Percentiles rank a stretch among this genome's conserved stretches.
Evolutionary conservation across 2,888 invertebrate genomes (phyloP).

Genomic region (Spilarctia lutea): DNA sequence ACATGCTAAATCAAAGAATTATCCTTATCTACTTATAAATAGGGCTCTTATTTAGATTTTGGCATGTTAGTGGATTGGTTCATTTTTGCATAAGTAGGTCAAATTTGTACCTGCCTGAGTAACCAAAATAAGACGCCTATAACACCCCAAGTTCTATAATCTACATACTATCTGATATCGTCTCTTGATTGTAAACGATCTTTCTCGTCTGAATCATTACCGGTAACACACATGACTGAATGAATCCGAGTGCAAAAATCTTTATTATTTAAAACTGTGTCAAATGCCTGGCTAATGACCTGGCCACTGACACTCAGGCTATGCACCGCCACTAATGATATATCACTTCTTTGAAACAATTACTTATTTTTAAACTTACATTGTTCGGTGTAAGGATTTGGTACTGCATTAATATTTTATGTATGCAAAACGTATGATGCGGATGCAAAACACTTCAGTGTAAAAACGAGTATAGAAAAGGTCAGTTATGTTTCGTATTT

Average conservation of each 20-base stretch:
- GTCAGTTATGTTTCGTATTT: background rate
- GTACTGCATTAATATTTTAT: slow-evolving; percentile 23
- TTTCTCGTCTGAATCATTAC: background rate
- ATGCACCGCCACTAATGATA: slow-evolving; percentile 34
- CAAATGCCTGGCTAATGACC: slow-evolving; percentile 23
- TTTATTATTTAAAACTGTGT: slow-evolving; percentile 21
- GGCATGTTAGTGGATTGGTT: no score
- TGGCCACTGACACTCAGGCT: slow-evolving; percentile 38
- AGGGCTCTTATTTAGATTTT: no score
- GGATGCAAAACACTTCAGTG: background rate
- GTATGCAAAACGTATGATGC: slow-evolving; percentile 15
- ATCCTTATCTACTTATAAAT: no score
- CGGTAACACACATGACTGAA: slow-evolving; percentile 7
- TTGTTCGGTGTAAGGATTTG: slow-evolving; percentile 32
- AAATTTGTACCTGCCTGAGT: no score
- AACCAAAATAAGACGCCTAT: no score
- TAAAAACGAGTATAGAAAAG: background rate
- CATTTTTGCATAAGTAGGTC: no score
- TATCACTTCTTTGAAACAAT: slow-evolving; percentile 45
- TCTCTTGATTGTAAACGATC: background rate
- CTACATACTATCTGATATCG: background rate
- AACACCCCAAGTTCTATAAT: background rate
- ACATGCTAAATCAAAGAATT: no score
- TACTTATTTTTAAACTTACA: slow-evolving; percentile 45
- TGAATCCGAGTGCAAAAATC: slow-evolving; percentile 14